Conservation (phyloP, 2,888 invertebrate genomes). For the Copidosoma aretas region DNA sequence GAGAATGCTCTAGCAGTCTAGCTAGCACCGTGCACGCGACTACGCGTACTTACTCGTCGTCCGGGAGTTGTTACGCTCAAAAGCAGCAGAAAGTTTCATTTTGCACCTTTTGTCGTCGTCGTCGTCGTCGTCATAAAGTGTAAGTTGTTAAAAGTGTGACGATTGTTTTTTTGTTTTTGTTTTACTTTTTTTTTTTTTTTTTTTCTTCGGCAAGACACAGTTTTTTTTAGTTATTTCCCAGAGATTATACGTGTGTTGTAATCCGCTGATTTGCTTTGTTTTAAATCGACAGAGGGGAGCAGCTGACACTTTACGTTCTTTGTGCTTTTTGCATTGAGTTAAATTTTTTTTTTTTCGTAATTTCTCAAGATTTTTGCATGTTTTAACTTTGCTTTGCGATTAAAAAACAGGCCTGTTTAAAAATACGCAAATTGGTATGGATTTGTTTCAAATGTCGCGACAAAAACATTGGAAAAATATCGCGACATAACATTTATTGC, state of each 20-base stretch:
- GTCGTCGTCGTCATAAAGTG: neutral
- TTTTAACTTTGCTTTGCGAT: neutral
- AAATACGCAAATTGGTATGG: no score
- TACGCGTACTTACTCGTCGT: neutral
- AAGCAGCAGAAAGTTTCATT: no score
- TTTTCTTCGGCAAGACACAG: neutral
- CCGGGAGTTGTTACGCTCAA: neutral
- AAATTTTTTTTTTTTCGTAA: neutral
- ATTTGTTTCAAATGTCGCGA: no score
- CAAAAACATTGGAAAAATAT: no score
- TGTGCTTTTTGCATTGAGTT: neutral
- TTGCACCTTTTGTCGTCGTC: neutral
- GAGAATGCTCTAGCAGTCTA: no score
- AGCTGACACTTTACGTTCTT: neutral
- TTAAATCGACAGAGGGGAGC: neutral
- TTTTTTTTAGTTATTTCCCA: neutral
- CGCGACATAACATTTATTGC: no score
- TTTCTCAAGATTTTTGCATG: neutral
- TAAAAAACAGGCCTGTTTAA: neutral
- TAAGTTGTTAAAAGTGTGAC: neutral
- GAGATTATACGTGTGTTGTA: no score
- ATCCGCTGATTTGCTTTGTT: neutral
- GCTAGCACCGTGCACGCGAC: neutral
- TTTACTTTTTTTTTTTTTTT: neutral
- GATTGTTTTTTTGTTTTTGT: neutral